These are phyloP conservation scores for Habropoda laboriosa DNA, from an alignment of 1,140 invertebrate genomes.

Conservation along the genomic window DNA sequence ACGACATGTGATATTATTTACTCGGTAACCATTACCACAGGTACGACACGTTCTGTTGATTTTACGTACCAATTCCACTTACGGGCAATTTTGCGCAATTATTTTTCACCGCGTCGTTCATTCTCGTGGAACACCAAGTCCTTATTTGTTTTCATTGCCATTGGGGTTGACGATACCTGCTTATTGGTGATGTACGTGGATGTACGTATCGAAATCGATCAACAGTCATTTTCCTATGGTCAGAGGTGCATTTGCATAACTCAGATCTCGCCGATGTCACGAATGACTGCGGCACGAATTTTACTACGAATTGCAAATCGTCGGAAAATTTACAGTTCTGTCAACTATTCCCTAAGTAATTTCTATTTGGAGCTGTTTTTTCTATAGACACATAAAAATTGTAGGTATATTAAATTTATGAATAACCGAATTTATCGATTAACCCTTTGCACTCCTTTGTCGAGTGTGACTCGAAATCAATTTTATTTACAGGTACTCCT, in stretches of 20 bases:
- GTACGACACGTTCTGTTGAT: constrained; percentile 61
- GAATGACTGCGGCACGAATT: too few relatives aligned
- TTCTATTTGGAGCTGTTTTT: too few relatives aligned
- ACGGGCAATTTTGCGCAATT: constrained; percentile 70
- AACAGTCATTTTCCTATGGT: background rate
- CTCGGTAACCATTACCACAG: constrained; percentile 48
- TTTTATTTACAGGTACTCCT: too few relatives aligned
- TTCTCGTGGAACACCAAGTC: constrained; percentile 22
- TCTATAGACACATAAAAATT: too few relatives aligned
- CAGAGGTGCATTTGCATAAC: background rate
- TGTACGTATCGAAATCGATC: background rate
- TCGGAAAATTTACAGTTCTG: too few relatives aligned
- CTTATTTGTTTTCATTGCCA: constrained; percentile 28
- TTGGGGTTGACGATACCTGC: background rate
- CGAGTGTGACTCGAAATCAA: too few relatives aligned
- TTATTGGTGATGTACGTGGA: background rate
- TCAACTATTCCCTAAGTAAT: too few relatives aligned
- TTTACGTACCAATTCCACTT: constrained; percentile 42
- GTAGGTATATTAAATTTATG: too few relatives aligned
- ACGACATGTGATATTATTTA: constrained; percentile 70
- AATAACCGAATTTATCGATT: too few relatives aligned
- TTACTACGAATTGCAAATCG: too few relatives aligned
- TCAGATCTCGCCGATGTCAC: background rate
- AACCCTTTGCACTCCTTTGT: too few relatives aligned
- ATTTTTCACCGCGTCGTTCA: constrained; percentile 50